Percentiles rank a stretch among this genome's conserved stretches.
Conservation (phyloP, 2,113 vertebrate genomes). For the Nyctereutes procyonoides region DNA sequence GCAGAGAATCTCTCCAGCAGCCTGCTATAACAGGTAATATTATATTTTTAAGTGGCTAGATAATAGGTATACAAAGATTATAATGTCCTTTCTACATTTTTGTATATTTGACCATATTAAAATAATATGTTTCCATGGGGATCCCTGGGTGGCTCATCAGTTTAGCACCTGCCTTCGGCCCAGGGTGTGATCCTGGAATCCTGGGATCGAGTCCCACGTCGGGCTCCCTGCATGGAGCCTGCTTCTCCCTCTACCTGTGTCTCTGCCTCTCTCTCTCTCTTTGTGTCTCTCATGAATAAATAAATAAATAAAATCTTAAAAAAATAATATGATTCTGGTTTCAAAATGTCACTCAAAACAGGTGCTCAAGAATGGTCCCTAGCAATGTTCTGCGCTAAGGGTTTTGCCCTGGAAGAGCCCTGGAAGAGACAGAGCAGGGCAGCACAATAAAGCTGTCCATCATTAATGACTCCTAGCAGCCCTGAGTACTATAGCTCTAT, state of each 20-base stretch:
- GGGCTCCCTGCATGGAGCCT: too few relatives aligned
- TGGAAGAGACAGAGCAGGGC: background rate
- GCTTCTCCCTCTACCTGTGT: too few relatives aligned
- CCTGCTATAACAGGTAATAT: background rate
- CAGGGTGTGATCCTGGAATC: too few relatives aligned
- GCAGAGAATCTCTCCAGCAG: background rate
- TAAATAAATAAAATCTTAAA: too few relatives aligned
- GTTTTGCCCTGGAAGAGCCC: background rate
- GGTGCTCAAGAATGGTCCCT: background rate
- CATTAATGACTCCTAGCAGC: background rate
- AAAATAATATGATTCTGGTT: background rate
- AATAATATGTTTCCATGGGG: background rate
- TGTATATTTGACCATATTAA: background rate
- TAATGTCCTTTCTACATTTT: background rate
- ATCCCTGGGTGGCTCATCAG: too few relatives aligned
- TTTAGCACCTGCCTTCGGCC: too few relatives aligned
- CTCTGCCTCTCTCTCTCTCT: too few relatives aligned
- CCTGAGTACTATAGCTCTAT: background rate
- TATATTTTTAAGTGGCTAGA: background rate
- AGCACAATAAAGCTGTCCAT: rapidly evolving
- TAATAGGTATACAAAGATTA: background rate
- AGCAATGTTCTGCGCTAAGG: background rate
- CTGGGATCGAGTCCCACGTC: too few relatives aligned
- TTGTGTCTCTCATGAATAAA: too few relatives aligned
- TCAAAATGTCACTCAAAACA: background rate